Percentiles rank a stretch among this genome's conserved stretches.
Conservation (phyloP, 2,113 vertebrate genomes). For the Tachuris rubrigastra region DNA sequence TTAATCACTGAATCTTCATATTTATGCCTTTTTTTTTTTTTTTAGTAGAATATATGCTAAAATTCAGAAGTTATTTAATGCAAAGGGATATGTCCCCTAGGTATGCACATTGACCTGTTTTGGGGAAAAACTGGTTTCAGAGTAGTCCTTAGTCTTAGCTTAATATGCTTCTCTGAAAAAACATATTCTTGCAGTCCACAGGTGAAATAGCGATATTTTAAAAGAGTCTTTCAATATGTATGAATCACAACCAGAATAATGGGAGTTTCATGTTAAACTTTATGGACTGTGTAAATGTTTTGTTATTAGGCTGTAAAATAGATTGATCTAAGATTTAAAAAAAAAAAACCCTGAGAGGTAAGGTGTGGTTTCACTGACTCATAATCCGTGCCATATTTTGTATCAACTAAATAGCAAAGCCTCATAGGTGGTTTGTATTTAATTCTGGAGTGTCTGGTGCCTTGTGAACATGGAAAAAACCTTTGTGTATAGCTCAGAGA, state of each 20-base stretch:
- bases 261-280: neutral
- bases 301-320: neutral
- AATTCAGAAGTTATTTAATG: neutral
- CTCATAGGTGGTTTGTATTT: neutral
- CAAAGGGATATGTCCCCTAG: neutral
- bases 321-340: neutral
- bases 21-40: neutral
- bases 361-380: neutral
- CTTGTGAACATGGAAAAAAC: neutral
- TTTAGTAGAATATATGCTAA: neutral
- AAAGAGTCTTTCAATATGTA: neutral
- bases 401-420: neutral
- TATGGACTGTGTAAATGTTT: neutral
- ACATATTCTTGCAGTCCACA: neutral
- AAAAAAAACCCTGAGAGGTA: neutral
- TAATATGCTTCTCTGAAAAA: neutral
- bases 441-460: neutral
- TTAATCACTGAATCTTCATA: neutral
- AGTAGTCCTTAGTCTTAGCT: neutral
- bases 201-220: neutral
- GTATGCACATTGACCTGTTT: neutral
- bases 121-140: neutral
- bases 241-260: neutral
- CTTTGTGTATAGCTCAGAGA: neutral
- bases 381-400: neutral